A percentile compares a stretch with the other conserved stretches of the same genome.
These are phyloP conservation scores for Otis tarda DNA, from an alignment of 2,113 vertebrate genomes.

Conservation along the genomic window DNA sequence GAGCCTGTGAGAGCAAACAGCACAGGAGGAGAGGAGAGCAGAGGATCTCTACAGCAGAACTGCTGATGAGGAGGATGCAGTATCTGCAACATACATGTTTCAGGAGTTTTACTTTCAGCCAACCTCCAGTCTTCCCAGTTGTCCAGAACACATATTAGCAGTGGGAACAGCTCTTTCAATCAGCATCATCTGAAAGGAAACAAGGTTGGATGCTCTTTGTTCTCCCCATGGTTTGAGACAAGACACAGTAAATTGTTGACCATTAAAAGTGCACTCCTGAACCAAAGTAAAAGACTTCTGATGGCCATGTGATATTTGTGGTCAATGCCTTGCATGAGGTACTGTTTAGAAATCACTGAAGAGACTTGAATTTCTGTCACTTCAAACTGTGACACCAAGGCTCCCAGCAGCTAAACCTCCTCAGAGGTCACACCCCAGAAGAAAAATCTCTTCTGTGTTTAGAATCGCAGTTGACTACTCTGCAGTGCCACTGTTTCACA, in stretches of 20 bases:
- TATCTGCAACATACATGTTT: background rate
- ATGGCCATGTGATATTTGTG: background rate
- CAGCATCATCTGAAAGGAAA: background rate
- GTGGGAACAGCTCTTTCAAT: background rate
- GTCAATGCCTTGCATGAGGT: background rate
- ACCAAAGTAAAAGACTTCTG: background rate
- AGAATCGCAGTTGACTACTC: background rate
- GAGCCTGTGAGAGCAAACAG: background rate
- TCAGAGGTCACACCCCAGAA: too few relatives aligned
- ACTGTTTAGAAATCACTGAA: background rate
- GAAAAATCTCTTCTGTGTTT: background rate
- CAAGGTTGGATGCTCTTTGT: background rate
- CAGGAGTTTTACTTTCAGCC: background rate
- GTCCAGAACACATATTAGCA: background rate
- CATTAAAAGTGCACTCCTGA: background rate
- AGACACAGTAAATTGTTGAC: background rate
- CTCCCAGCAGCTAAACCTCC: background rate
- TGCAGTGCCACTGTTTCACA: background rate
- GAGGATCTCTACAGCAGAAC: too few relatives aligned
- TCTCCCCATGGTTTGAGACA: background rate
- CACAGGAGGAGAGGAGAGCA: background rate
- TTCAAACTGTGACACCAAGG: background rate
- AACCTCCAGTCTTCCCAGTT: background rate
- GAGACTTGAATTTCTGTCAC: background rate
- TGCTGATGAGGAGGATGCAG: background rate